phyloP scores from a whole-genome alignment of 1,140 invertebrate genomes.

The Sycophaga agraensis region DNA sequence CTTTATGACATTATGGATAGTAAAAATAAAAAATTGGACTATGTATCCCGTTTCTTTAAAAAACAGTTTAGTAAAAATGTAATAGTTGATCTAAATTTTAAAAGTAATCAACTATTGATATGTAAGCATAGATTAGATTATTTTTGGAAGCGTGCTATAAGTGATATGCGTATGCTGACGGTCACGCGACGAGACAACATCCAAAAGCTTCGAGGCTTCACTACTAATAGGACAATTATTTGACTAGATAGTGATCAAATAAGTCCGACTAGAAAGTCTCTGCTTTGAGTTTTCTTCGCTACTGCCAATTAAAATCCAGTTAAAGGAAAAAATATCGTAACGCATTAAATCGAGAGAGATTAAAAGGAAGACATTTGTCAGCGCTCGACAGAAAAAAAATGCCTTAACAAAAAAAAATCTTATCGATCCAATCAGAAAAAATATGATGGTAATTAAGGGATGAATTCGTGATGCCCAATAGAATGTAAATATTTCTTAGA shows the following conservation, averaged over 20 bases:
- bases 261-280: slow-evolving; percentile 18
- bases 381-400: slow-evolving; percentile 20
- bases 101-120: no score
- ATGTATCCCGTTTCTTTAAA: no score
- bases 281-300: slow-evolving; percentile 29
- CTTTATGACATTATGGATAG: no score
- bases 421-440: slow-evolving; percentile 11
- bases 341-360: neutral
- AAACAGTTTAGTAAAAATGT: no score
- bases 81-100: no score
- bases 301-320: slow-evolving; percentile 29
- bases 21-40: no score
- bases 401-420: slow-evolving; percentile 23
- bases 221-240: slow-evolving; percentile 5
- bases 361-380: slow-evolving; percentile 18
- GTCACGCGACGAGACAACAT: no score
- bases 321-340: no score
- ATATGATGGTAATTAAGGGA: neutral
- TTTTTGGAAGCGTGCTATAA: no score
- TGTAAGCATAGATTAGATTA: no score
- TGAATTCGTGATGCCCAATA: slow-evolving; percentile 2
- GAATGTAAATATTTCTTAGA: slow-evolving; percentile 27
- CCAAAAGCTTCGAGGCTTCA: neutral
- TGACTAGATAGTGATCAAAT: neutral
- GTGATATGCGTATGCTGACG: no score